Conservation (phyloP, 2,888 invertebrate species). For the Meiosimyza platycephala region DNA sequence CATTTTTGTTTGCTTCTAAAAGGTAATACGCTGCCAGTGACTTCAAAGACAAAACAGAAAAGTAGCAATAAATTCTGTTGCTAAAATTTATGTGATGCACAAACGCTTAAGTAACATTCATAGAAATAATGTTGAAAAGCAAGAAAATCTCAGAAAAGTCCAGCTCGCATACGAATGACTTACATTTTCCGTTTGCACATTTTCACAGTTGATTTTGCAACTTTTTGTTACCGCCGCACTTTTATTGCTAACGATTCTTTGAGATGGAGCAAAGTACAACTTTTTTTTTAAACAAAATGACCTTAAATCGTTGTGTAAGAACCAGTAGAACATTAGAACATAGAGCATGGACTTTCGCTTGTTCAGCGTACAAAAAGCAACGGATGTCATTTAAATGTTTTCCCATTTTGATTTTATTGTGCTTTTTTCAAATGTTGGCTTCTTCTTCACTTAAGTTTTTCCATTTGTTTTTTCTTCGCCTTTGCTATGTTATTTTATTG, state of each 20-base stretch:
- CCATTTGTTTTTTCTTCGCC: background rate
- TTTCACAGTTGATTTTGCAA: too few relatives aligned
- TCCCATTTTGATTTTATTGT: conserved; percentile 36
- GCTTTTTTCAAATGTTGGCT: conserved; percentile 18
- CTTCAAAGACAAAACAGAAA: too few relatives aligned
- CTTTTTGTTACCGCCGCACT: background rate
- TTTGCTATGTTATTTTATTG: conserved; percentile 6
- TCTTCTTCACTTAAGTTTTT: conserved; percentile 10
- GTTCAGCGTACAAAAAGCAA: conserved; percentile 10
- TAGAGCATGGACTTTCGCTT: too few relatives aligned
- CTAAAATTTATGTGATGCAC: background rate
- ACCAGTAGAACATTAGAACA: background rate
- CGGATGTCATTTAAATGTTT: conserved; percentile 52
- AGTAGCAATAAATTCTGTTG: background rate
- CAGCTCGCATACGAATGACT: too few relatives aligned
- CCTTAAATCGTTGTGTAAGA: conserved; percentile 5
- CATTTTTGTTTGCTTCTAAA: too few relatives aligned
- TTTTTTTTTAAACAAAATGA: background rate
- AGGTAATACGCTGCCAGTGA: too few relatives aligned
- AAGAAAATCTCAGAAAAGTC: too few relatives aligned
- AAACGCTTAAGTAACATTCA: background rate
- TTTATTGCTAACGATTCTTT: conserved; percentile 12
- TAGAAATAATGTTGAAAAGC: background rate
- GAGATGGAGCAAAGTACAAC: background rate
- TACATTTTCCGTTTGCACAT: too few relatives aligned